Percentiles rank a stretch among this genome's conserved stretches.
Evolutionary conservation across 2,797 vertebrate species (phyloP).

Genomic region (Xerus rutilus): DNA sequence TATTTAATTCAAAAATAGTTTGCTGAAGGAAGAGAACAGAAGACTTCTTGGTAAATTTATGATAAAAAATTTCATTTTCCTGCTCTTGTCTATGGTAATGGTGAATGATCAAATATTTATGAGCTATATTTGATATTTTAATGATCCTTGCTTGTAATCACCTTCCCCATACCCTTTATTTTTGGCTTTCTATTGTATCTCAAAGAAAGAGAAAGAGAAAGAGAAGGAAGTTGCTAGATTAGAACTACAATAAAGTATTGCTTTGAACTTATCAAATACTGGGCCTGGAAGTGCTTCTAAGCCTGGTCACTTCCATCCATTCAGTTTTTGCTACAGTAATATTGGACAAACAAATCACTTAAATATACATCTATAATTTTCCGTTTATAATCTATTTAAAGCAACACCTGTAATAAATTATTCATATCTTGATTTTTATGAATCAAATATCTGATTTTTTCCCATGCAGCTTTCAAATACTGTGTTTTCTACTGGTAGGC

Average conservation of each 20-base stretch:
- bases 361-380: neutral
- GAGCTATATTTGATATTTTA: neutral
- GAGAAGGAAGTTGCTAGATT: neutral
- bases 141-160: constrained; percentile 42
- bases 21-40: neutral
- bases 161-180: neutral
- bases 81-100: neutral
- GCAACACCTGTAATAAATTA: neutral
- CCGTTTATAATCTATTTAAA: constrained; percentile 26
- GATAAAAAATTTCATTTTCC: neutral
- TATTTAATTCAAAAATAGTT: constrained; percentile 38
- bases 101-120: neutral
- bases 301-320: neutral
- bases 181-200: neutral
- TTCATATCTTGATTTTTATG: neutral
- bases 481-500: neutral
- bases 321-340: neutral
- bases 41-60: neutral
- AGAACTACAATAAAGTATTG: neutral
- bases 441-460: neutral
- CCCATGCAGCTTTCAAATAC: neutral
- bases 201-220: neutral
- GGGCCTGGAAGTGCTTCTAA: neutral
- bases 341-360: neutral
- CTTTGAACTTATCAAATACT: neutral